Evolutionary conservation across 2,113 vertebrate genomes (phyloP).

Genomic region (Corythornis madagascariensis): DNA sequence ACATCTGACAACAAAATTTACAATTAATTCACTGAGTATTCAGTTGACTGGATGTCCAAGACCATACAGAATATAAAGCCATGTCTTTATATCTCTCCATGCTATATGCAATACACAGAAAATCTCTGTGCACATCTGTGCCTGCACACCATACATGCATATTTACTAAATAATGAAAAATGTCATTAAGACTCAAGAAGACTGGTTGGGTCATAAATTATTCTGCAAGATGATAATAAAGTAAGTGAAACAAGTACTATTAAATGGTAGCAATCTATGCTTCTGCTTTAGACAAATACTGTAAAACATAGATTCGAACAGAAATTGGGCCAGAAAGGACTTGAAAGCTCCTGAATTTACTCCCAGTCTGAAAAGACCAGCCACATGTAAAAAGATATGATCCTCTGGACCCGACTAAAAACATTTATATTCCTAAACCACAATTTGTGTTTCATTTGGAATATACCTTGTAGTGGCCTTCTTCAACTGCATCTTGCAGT

Average conservation of each 20-base stretch:
- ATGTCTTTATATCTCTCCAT: neutral
- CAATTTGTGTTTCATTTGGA: neutral
- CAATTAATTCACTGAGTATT: neutral
- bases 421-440: neutral
- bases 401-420: neutral
- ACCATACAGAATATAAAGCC: neutral
- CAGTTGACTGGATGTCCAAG: neutral
- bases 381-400: neutral
- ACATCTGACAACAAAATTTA: neutral
- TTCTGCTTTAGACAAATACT: neutral
- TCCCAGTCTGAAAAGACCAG: neutral
- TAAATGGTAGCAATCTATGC: neutral
- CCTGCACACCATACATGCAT: neutral
- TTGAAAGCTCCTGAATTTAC: neutral
- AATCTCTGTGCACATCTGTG: neutral
- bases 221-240: neutral
- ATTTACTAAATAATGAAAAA: neutral
- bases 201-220: neutral
- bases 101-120: neutral
- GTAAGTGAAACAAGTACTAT: neutral
- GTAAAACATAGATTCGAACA: neutral
- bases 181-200: neutral
- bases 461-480: constrained; percentile 76
- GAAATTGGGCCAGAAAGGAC: neutral
- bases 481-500: constrained; percentile 78